phyloP scores from a whole-genome alignment of 2,797 vertebrate species.

The Crax fasciolata region DNA sequence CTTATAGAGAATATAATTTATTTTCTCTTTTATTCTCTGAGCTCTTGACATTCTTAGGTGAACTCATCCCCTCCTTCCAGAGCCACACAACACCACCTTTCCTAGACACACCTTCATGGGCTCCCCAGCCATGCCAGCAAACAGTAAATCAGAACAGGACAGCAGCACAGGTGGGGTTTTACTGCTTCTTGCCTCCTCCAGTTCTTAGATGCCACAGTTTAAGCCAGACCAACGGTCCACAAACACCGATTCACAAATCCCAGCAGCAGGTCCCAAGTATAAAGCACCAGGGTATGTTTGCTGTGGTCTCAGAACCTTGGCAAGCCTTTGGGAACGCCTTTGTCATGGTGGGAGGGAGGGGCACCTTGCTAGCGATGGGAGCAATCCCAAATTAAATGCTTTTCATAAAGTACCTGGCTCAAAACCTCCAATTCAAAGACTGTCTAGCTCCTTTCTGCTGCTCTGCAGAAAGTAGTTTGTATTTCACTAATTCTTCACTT shows the following conservation, averaged over 20 bases:
- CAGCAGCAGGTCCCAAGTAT: background rate
- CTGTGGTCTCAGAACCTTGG: background rate
- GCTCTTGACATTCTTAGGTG: background rate
- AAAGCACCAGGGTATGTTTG: background rate
- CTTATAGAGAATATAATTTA: background rate
- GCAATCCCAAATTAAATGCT: background rate
- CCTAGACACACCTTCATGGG: background rate
- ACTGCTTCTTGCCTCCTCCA: background rate
- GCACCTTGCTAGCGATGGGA: background rate
- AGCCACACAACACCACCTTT: background rate
- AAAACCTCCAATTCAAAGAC: background rate
- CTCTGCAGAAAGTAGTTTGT: background rate
- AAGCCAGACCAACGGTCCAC: background rate
- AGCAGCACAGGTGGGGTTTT: background rate
- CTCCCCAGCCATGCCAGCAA: background rate
- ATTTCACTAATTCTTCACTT: background rate
- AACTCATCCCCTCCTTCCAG: background rate
- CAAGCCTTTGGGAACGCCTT: background rate
- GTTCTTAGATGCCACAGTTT: background rate
- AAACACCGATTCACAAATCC: background rate
- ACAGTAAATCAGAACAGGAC: background rate
- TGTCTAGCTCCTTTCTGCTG: background rate
- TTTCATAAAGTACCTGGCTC: background rate
- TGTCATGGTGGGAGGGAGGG: background rate
- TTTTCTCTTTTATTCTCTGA: background rate